Evolutionary conservation across 2,113 vertebrate genomes (phyloP), one percentile per base, ranked within the genome.

Genomic region (Ammospiza caudacuta): DNA sequence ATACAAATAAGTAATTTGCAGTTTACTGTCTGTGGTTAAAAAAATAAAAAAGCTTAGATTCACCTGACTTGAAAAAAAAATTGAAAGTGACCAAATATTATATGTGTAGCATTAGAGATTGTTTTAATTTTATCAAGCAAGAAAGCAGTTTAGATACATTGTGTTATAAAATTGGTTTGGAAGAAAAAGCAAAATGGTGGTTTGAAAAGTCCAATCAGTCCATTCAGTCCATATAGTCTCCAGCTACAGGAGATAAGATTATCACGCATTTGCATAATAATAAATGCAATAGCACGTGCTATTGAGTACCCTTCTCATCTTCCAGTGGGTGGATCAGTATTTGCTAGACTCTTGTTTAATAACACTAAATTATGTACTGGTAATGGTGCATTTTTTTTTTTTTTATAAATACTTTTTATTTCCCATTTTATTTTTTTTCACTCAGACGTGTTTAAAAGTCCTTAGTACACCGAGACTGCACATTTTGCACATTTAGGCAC

Each of bases 241-340:
- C 29, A 67, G 11, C 39, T 35, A 43, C 1, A 55, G 51, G 24
- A 81, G 27, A 27, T 39, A 80, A 73, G 31, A 49, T 44, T 51
- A 21, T 13, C 3, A 7, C 6, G 19, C 5, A 51, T 70, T 80
- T 63, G 23, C 27, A 41, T 31, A 77, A 58, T 67, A 72, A 75
- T 29, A 74, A 51, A 57, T 59, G 21, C 8, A 92, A 25, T 46
- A 66, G 4, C n/a, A 54, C 0, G 0, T 76, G 27, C 16, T 37
- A 7, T 46, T 43, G 11, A 70, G 4, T 58, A 78, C 43, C 20
- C 35, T 72, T 89, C 29, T 55, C 35, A 49, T 43, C 47, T 89
- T 64, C 28, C 24, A 62, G 21, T 61, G 9, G 17, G 9, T 63
- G 11, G 35, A 68, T 82, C 16, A 31, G 10, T 78, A 49, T 76